Conservation (phyloP, 1,140 invertebrate species). For the Sinella curviseta region DNA sequence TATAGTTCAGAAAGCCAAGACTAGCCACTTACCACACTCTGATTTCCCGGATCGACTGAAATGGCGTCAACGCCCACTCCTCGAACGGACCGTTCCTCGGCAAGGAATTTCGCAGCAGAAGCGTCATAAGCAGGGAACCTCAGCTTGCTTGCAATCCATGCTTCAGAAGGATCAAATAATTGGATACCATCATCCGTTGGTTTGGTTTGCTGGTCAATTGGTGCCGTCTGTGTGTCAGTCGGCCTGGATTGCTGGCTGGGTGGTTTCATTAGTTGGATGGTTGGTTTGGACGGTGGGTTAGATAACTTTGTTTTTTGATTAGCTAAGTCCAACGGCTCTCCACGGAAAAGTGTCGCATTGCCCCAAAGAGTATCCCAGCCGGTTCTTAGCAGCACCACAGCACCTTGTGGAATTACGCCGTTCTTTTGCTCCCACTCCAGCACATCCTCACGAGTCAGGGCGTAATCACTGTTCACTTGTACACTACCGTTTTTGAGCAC, state of each 20-base stretch:
- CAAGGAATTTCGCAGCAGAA: conserved; percentile 63
- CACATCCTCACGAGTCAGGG: conserved; percentile 52
- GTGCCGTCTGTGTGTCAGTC: no score
- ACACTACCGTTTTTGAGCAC: conserved; percentile 45
- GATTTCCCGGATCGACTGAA: conserved; percentile 61
- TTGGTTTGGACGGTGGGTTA: no score
- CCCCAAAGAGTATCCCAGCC: conserved; percentile 58
- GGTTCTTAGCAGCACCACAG: conserved; percentile 60
- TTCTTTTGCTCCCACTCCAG: conserved; percentile 56
- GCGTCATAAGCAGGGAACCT: conserved; percentile 58
- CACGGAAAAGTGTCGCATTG: conserved; percentile 39
- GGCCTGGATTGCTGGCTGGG: no score
- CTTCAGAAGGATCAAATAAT: no score
- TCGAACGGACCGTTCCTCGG: conserved; percentile 60
- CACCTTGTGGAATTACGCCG: conserved; percentile 55
- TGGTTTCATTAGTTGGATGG: no score
- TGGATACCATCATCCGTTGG: no score
- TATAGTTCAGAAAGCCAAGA: background rate
- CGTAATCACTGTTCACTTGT: conserved; percentile 41
- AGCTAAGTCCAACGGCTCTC: no score
- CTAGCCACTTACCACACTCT: conserved; percentile 34
- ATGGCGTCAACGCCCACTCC: conserved; percentile 67
- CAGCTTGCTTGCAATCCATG: background rate
- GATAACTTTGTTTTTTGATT: no score
- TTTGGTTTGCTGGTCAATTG: no score